Percentiles rank a stretch among this genome's conserved stretches.
Conservation (phyloP, 2,888 invertebrate species). For the Catonia carolina region DNA sequence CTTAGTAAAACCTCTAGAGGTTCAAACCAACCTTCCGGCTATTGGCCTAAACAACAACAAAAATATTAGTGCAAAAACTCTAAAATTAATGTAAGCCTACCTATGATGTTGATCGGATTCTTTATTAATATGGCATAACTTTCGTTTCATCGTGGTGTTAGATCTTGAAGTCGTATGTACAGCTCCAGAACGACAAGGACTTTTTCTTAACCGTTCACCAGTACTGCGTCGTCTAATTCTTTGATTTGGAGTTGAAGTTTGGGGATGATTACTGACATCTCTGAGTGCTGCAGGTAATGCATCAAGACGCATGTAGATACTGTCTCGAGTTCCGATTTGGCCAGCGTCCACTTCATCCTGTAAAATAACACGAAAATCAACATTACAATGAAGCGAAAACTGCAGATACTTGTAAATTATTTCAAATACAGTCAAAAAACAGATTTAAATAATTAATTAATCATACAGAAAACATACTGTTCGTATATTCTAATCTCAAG, state of each 20-base stretch:
- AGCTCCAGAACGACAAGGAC: constrained; percentile 23
- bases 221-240: constrained; percentile 18
- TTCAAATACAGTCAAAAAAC: no score
- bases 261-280: constrained; percentile 36
- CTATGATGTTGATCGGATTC: neutral
- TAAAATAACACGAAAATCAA: no score
- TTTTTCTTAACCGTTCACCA: constrained; percentile 15
- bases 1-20: no score
- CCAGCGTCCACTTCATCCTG: neutral
- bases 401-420: no score
- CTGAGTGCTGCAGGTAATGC: constrained; percentile 35
- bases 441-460: no score
- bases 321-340: constrained; percentile 30
- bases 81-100: no score
- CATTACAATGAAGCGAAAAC: no score
- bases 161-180: constrained; percentile 11
- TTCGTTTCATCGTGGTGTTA: constrained; percentile 3
- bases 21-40: no score
- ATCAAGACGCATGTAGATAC: constrained; percentile 37
- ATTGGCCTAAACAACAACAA: no score
- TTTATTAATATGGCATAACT: neutral
- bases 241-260: constrained; percentile 27
- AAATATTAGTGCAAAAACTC: no score
- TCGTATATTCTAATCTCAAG: no score
- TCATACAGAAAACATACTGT: no score